Base-by-base conservation (phyloP, 2,888 invertebrate species). In the Sarcophaga variegata region DNA sequence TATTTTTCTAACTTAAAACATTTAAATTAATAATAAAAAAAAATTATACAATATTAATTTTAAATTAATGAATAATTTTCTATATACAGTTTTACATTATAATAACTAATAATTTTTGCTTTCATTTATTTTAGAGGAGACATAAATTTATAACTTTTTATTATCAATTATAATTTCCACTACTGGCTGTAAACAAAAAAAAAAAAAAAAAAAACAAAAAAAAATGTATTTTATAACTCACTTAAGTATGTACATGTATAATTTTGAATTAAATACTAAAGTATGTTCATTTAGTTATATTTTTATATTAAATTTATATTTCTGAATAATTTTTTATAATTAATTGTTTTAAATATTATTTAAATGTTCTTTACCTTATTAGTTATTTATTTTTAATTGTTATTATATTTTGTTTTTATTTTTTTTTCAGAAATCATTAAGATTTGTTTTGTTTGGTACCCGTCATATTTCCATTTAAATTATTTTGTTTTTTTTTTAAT, bases 391-490 rank as follows among this genome's bases (percentile, higher is more conserved):
- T 70, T 63, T 70, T 70, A 1, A 70, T 47, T 47, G 4, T 17
- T 10, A 25, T 63, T 47, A 20, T 74, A 25, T 64, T 74, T 59
- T 74, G 20, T 78, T 14, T 63, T 63, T 22, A 22, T 1, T 47
- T 45, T 1, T 47, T 45, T 22, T 70, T 69, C 14, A 49, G 60
- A 17, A 72, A 71, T 45, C 60, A 62, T 66, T 54, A 81, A 60
- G 37, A 70, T 25, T 69, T 45, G 59, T 70, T 70, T 76, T 77
- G 72, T 70, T 76, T 77, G 72, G 49, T 83, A 83, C 83, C 83
- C 83, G 83, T 78, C 45, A 78, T 69, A 63, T 63, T 74, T 83
- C 78, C 83, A 69, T 62, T 64, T 81, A 67, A 14, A 22, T 59
- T 74, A 17, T 20, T 64, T 62, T 67, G 62, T 71, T 37, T 75